Percentiles rank a stretch among this genome's conserved stretches.
These are phyloP conservation scores for Actinemys pallida DNA, from an alignment of 2,113 vertebrate species.

Conservation along the genomic window DNA sequence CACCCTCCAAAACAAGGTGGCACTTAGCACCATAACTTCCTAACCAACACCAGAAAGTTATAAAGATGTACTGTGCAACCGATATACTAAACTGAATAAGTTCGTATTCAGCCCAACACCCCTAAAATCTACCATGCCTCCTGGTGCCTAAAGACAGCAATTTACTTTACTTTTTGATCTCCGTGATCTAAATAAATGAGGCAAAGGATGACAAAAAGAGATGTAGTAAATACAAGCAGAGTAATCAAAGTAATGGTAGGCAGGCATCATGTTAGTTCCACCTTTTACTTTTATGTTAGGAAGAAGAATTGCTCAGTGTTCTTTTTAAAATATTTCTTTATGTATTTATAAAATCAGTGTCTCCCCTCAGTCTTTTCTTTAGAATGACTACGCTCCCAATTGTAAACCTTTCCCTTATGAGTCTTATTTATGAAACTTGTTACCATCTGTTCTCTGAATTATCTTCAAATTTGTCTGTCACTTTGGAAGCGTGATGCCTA, in stretches of 20 bases:
- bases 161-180: not conserved
- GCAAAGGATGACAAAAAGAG: not conserved
- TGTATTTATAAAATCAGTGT: not conserved
- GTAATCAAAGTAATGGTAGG: not conserved
- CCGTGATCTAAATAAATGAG: not conserved
- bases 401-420: not conserved
- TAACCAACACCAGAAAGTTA: not conserved
- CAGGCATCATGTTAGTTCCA: not conserved
- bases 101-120: not conserved
- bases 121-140: not conserved
- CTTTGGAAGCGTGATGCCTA: not conserved
- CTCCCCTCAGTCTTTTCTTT: not conserved
- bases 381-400: not conserved
- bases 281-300: not conserved
- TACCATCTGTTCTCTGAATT: not conserved
- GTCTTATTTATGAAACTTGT: not conserved
- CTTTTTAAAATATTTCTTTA: not conserved
- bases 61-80: not conserved
- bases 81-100: not conserved
- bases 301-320: not conserved
- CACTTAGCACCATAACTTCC: not conserved
- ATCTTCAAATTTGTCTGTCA: not conserved
- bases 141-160: not conserved
- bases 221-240: not conserved
- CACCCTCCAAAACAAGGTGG: not conserved